These are phyloP conservation scores for Botia almorhae DNA, from an alignment of 2,797 vertebrate species.

Conservation along the genomic window DNA sequence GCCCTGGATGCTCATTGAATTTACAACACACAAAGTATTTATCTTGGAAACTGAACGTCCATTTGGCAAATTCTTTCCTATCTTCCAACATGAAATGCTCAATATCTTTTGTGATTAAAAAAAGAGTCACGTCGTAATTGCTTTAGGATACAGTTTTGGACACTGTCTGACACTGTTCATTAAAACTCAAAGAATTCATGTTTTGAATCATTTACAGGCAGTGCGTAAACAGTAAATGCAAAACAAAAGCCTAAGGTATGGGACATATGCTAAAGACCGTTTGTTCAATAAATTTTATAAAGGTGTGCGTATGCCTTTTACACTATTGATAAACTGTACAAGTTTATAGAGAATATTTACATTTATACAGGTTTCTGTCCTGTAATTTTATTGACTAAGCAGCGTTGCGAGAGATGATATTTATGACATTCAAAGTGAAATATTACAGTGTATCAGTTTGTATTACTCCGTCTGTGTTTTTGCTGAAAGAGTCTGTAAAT, in stretches of 20 bases:
- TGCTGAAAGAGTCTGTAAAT: no score
- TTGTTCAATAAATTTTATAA: slow-evolving; percentile 30
- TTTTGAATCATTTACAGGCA: slow-evolving; percentile 43
- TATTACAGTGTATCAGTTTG: no score
- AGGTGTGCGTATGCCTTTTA: not conserved
- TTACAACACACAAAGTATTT: slow-evolving; percentile 46
- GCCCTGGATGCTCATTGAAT: slow-evolving; percentile 48
- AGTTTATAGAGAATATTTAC: not conserved
- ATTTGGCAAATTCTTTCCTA: slow-evolving; percentile 14
- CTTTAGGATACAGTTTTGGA: slow-evolving; percentile 24
- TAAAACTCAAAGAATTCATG: slow-evolving; percentile 51
- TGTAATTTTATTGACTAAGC: not conserved
- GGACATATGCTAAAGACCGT: slow-evolving; percentile 6
- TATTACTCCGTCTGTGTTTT: no score
- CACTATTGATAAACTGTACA: slow-evolving; percentile 16
- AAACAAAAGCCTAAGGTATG: slow-evolving; percentile 23
- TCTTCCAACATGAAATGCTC: slow-evolving; percentile 25
- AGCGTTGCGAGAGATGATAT: not conserved
- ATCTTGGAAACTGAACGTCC: slow-evolving; percentile 25
- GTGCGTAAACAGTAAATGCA: slow-evolving; percentile 36
- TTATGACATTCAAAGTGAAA: no score
- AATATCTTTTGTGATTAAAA: slow-evolving; percentile 13
- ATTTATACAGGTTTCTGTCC: not conserved
- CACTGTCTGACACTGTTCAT: slow-evolving; percentile 34
- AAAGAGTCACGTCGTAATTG: slow-evolving; percentile 45